Evolutionary conservation across 2,113 vertebrate species (phyloP).

Genomic region (Colossoma macropomum): DNA sequence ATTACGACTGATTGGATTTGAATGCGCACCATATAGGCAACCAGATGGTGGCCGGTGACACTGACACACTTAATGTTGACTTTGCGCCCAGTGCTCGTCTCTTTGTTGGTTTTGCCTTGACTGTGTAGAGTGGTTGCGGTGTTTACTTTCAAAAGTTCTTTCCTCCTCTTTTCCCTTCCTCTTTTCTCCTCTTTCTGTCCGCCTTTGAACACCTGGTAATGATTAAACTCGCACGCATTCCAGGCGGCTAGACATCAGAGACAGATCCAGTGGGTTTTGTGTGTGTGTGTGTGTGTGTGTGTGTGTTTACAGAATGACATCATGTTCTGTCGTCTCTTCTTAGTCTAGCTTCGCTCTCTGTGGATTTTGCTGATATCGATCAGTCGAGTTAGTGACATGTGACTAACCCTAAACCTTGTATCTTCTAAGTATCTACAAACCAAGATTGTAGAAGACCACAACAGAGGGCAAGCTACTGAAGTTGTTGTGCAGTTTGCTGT

Average conservation of each 20-base stretch:
- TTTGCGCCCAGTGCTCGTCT: conserved; percentile 31
- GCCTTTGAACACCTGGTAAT: conserved; percentile 79
- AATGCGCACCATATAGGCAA: conserved; percentile 47
- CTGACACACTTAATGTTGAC: conserved; percentile 52
- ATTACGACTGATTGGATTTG: conserved; percentile 60
- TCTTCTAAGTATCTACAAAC: not conserved
- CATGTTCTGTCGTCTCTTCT: conserved; percentile 39
- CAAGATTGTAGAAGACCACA: not conserved
- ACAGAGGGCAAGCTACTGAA: not conserved
- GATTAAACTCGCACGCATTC: conserved; percentile 69
- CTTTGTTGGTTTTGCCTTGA: conserved; percentile 43
- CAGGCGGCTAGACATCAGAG: conserved; percentile 67
- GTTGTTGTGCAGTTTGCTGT: not conserved
- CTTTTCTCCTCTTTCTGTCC: conserved; percentile 62
- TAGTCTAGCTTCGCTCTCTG: conserved; percentile 26
- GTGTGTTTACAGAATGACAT: conserved; percentile 57
- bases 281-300: conserved; percentile 53
- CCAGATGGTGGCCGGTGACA: conserved; percentile 61
- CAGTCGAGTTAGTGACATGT: conserved; percentile 12
- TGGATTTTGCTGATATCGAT: conserved; percentile 44
- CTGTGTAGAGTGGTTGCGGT: conserved; percentile 40
- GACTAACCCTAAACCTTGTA: not conserved
- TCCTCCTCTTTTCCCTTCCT: conserved; percentile 39
- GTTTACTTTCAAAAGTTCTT: conserved; percentile 72
- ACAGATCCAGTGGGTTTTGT: conserved; percentile 55